Percentiles rank a stretch among this genome's conserved stretches.
phyloP scores from a whole-genome alignment of 2,888 invertebrate species.

The Hypsopygia costalis region DNA sequence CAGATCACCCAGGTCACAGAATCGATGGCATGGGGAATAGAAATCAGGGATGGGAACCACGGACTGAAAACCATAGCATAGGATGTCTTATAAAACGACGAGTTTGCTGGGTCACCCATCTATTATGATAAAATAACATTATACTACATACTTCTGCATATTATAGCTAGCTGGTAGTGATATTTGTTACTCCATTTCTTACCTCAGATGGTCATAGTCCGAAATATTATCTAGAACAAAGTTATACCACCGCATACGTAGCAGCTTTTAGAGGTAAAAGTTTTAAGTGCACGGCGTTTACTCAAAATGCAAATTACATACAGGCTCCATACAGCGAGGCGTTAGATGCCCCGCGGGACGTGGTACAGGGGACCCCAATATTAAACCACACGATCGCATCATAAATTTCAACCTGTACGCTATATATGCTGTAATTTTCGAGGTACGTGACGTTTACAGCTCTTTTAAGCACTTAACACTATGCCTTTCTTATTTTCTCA shows the following conservation, averaged over 20 bases:
- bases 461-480: conserved; percentile 39
- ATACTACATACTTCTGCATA: too few relatives aligned
- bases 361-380: conserved; percentile 70
- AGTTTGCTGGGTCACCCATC: too few relatives aligned
- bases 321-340: conserved; percentile 57
- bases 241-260: conserved; percentile 51
- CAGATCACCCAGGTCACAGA: too few relatives aligned
- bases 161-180: too few relatives aligned
- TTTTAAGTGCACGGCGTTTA: conserved; percentile 70
- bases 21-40: too few relatives aligned
- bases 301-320: conserved; percentile 76
- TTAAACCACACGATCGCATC: conserved; percentile 69
- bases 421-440: conserved; percentile 58
- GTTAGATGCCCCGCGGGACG: conserved; percentile 56
- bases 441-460: conserved; percentile 52
- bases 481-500: neutral
- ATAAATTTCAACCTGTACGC: conserved; percentile 62
- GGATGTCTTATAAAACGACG: too few relatives aligned
- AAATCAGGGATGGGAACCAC: too few relatives aligned
- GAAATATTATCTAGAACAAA: conserved; percentile 44
- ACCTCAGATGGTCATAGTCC: conserved; percentile 11
- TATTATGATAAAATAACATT: too few relatives aligned
- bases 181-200: too few relatives aligned
- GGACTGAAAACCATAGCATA: too few relatives aligned
- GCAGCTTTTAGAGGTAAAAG: conserved; percentile 60